Conservation (phyloP, 2,888 invertebrate genomes). For the Clitarchus hookeri region DNA sequence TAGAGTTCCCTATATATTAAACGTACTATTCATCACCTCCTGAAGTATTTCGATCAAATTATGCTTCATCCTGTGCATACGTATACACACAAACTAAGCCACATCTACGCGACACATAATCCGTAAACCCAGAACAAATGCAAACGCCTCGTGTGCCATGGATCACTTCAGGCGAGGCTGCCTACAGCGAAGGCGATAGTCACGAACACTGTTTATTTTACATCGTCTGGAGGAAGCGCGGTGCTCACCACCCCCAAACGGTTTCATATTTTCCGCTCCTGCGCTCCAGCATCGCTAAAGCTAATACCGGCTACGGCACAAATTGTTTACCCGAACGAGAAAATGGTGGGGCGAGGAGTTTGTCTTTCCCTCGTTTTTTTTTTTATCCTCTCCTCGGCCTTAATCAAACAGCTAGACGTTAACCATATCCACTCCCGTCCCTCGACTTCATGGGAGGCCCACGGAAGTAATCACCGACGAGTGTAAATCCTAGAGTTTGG, state of each 20-base stretch:
- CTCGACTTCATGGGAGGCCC: no score
- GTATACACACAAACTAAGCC: not conserved
- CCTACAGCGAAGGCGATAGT: no score
- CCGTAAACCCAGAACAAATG: no score
- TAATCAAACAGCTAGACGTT: constrained; percentile 2
- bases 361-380: not conserved
- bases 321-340: not conserved
- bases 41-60: no score
- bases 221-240: not conserved
- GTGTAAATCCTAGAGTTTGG: no score
- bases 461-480: no score
- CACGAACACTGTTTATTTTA: not conserved
- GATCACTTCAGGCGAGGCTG: no score
- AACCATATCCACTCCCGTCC: not conserved
- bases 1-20: no score
- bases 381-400: not conserved
- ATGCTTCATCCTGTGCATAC: not conserved
- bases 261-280: not conserved
- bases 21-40: no score
- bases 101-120: no score
- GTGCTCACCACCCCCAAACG: not conserved
- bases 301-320: not conserved
- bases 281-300: not conserved
- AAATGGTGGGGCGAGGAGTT: not conserved
- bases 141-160: not conserved